phyloP scores from a whole-genome alignment of 2,113 vertebrate genomes.

The Pteropus alecto region DNA sequence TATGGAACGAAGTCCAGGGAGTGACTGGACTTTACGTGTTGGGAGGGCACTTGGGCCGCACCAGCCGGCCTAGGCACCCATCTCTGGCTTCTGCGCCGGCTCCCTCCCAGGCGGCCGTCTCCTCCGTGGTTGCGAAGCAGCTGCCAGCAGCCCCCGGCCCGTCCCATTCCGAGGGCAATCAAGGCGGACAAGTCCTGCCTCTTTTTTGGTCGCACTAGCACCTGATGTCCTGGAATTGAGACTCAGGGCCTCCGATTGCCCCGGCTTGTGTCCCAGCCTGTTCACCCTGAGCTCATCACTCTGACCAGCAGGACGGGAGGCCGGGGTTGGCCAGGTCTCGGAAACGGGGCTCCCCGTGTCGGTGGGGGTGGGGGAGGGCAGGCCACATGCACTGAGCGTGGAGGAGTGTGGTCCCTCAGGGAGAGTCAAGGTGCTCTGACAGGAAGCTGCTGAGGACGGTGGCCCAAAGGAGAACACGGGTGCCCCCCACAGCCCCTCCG shows the following conservation, averaged over 20 bases:
- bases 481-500: not conserved
- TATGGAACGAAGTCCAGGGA: not conserved
- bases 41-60: accelerated
- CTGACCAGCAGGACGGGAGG: not conserved
- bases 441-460: not conserved
- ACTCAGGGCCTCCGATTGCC: not conserved
- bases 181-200: not conserved
- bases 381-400: not conserved
- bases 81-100: not conserved
- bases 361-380: not conserved
- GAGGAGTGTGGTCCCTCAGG: not conserved
- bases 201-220: not conserved
- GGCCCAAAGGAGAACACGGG: not conserved
- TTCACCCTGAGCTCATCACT: not conserved
- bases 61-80: not conserved
- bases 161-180: not conserved
- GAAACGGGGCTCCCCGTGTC: not conserved
- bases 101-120: not conserved
- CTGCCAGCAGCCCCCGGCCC: not conserved
- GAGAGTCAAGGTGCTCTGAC: not conserved
- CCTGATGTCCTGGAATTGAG: not conserved
- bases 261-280: not conserved
- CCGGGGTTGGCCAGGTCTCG: not conserved
- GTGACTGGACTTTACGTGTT: not conserved
- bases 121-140: not conserved